A percentile compares a stretch with the other conserved stretches of the same genome.
Conservation (phyloP, 2,888 invertebrate species). For the Diaperis boleti region DNA sequence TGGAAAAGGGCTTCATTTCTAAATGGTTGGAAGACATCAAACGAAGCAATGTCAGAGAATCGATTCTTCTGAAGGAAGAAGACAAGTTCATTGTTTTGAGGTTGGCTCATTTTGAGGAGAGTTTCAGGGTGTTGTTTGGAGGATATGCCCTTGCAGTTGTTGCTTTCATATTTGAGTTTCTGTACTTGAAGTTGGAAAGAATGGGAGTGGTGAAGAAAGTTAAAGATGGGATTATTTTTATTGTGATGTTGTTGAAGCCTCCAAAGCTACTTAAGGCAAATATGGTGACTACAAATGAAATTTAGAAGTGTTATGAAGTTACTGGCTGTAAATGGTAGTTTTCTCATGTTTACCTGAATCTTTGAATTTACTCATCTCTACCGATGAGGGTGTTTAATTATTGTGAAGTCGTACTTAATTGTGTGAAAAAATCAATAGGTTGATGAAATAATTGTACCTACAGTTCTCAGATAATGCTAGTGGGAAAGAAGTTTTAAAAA, state of each 20-base stretch:
- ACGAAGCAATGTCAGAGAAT: slow-evolving; percentile 26
- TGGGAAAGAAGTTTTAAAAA: too few relatives aligned
- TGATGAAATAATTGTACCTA: too few relatives aligned
- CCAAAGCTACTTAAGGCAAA: neutral
- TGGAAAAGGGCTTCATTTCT: slow-evolving; percentile 47
- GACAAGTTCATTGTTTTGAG: slow-evolving; percentile 36
- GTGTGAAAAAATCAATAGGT: too few relatives aligned
- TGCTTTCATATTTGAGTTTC: slow-evolving; percentile 43
- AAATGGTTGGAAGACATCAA: slow-evolving; percentile 49
- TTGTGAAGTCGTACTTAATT: too few relatives aligned
- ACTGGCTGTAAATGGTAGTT: too few relatives aligned
- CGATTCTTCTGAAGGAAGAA: slow-evolving; percentile 17
- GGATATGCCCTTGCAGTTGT: slow-evolving; percentile 37
- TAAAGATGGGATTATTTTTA: neutral
- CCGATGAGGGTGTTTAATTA: too few relatives aligned
- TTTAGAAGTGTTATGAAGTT: too few relatives aligned
- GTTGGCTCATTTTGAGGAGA: slow-evolving; percentile 48
- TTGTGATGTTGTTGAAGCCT: slow-evolving; percentile 24
- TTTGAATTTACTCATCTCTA: too few relatives aligned
- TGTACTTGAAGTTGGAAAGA: slow-evolving; percentile 32
- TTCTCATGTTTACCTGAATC: too few relatives aligned
- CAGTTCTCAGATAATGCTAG: too few relatives aligned
- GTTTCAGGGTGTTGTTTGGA: slow-evolving; percentile 41
- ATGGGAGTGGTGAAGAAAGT: slow-evolving; percentile 7
- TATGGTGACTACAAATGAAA: too few relatives aligned